Conservation (phyloP, 2,113 vertebrate species). For the Rhynchomys soricoides region DNA sequence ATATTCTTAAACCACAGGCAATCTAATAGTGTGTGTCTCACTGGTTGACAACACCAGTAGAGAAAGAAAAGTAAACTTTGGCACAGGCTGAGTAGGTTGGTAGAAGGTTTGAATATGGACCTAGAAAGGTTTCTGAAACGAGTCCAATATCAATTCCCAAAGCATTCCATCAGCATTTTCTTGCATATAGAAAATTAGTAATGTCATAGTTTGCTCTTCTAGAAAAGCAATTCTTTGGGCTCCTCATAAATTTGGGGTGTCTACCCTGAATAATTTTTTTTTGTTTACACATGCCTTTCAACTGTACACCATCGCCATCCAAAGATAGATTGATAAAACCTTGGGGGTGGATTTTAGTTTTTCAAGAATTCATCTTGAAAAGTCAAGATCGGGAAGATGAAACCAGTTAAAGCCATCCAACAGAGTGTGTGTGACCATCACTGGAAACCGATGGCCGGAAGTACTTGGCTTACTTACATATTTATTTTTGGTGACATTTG, state of each 20-base stretch:
- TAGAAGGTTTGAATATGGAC: neutral
- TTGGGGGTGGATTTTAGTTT: slow-evolving; percentile 16
- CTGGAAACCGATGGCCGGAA: neutral
- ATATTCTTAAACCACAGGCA: neutral
- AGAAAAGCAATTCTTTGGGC: neutral
- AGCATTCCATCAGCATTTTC: neutral
- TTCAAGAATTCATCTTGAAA: slow-evolving; percentile 71
- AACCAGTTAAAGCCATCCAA: slow-evolving; percentile 61
- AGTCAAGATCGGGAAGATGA: slow-evolving; percentile 71
- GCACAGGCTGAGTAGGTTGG: neutral
- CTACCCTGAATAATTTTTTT: neutral
- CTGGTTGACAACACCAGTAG: neutral
- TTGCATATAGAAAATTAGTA: neutral
- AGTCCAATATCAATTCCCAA: neutral
- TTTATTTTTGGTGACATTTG: neutral
- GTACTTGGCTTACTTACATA: neutral
- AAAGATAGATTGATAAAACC: slow-evolving; percentile 32
- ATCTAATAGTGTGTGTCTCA: rapidly evolving
- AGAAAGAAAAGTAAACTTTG: neutral
- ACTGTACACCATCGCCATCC: neutral
- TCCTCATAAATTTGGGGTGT: neutral
- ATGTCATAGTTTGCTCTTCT: neutral
- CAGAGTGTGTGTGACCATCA: slow-evolving; percentile 57
- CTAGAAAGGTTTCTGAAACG: neutral
- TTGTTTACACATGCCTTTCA: neutral